Conservation (phyloP, 2,888 invertebrate species). For the Eugnorisma glareosa region DNA sequence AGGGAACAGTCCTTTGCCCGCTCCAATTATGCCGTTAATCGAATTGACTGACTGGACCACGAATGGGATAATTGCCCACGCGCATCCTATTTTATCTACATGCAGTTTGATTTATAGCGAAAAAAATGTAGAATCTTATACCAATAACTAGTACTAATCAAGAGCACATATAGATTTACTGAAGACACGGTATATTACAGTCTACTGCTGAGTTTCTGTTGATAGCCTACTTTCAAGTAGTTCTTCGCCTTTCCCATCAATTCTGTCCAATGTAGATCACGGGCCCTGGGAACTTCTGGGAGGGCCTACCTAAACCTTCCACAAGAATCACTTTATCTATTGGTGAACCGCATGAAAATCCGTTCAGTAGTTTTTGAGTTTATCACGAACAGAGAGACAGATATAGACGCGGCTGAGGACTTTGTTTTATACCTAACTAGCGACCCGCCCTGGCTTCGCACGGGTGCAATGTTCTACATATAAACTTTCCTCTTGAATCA, state of each 20-base stretch:
- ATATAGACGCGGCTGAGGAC: too few relatives aligned
- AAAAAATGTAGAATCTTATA: not conserved
- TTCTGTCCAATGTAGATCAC: not conserved
- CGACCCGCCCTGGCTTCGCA: too few relatives aligned
- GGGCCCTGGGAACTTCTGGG: not conserved
- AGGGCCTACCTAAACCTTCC: too few relatives aligned
- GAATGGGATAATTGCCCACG: conserved; percentile 88
- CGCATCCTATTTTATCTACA: conserved; percentile 81
- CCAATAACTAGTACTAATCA: not conserved
- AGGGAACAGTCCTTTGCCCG: conserved; percentile 81
- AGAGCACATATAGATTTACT: not conserved
- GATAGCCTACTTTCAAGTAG: not conserved
- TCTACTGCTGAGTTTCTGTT: not conserved
- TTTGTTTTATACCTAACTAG: too few relatives aligned
- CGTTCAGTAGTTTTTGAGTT: too few relatives aligned
- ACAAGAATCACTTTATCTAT: too few relatives aligned
- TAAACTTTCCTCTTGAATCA: too few relatives aligned
- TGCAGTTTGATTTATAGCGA: conserved; percentile 58
- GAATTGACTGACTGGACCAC: conserved; percentile 86
- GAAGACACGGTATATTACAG: not conserved
- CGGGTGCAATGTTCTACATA: too few relatives aligned
- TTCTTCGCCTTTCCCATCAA: not conserved
- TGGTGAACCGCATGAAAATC: too few relatives aligned
- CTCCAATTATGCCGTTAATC: conserved; percentile 86
- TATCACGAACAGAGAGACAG: too few relatives aligned